Conservation (phyloP, 2,888 invertebrate genomes). For the Dione juno region DNA sequence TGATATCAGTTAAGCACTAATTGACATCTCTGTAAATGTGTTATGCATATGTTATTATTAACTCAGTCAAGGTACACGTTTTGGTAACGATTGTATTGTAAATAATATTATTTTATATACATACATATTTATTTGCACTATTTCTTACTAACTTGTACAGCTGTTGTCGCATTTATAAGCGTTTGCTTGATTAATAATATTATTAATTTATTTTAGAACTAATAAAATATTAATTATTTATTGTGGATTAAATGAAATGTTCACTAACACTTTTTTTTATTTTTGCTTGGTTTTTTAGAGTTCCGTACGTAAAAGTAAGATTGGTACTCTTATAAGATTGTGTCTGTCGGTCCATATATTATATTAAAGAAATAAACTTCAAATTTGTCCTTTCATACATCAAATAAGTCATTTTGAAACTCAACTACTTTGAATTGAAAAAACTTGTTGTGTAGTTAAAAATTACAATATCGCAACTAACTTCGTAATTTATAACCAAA, state of each 20-base stretch:
- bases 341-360: too few relatives aligned
- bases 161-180: slow-evolving; percentile 77
- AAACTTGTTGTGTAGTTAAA: too few relatives aligned
- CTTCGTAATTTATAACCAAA: too few relatives aligned
- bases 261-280: slow-evolving; percentile 55
- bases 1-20: not conserved
- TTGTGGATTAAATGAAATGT: slow-evolving; percentile 73
- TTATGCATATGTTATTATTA: slow-evolving; percentile 47
- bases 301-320: too few relatives aligned
- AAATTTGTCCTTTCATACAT: too few relatives aligned
- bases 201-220: slow-evolving; percentile 68
- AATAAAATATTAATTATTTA: slow-evolving; percentile 62
- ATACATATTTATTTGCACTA: slow-evolving; percentile 62
- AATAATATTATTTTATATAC: slow-evolving; percentile 61
- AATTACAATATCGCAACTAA: too few relatives aligned
- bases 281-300: slow-evolving; percentile 23
- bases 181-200: slow-evolving; percentile 62
- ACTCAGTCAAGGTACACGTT: slow-evolving; percentile 46
- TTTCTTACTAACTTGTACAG: slow-evolving; percentile 73
- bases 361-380: too few relatives aligned
- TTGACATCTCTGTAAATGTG: not conserved
- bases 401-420: too few relatives aligned
- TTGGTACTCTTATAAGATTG: too few relatives aligned
- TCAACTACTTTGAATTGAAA: too few relatives aligned
- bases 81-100: slow-evolving; percentile 59